Evolutionary conservation across 2,797 vertebrate species (phyloP), one percentile per base, ranked within the genome.

Genomic region (Eospalax fontanierii): DNA sequence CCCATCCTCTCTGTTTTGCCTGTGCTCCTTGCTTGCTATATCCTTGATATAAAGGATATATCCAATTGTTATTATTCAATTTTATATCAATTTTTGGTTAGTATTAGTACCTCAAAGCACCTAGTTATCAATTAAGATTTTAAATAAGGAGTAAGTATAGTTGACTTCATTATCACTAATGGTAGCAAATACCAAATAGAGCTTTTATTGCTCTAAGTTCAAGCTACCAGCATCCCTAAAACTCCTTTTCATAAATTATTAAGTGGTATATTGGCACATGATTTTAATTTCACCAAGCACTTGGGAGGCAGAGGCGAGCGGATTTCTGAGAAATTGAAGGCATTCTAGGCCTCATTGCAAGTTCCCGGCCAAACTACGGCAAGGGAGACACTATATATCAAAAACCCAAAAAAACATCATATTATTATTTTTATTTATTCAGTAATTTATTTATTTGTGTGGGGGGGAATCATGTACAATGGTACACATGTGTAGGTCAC

Each of bases 91-190:
- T 57, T 57, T 68, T 95, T 11, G 22, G 7, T 83, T 30, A 84
- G 26, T 63, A 63, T 38, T 90, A 91, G 80, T 80, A 87, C 79
- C 38, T 87, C 35, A 95, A 93, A 74, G 4, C 57, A 90, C 30
- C n/a, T 3, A 59, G n/a, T 40, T 61, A 79, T 73, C 57, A 57
- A n/a, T 90, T 83, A 57, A 87, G 15, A 57, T 87, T 83, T 91
- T 90, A 93, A 92, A 43, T 82, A 21, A 91, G 26, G 81, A 24
- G 1, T 46, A 81, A 88, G 79, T 66, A 40, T 4, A 68, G 26
- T 80, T 2, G 0, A 75, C 63, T 71, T 90, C 74, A 80, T 79
- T 61, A 93, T 76, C 40, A 88, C 22, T 81, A 54, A 43, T 80
- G 71, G 43, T 87, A 46, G 7, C 10, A 90, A 96, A 90, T 30